Percentiles rank a stretch among this genome's conserved stretches.
phyloP scores from a whole-genome alignment of 2,888 invertebrate species.

The Ectemnius lituratus region DNA sequence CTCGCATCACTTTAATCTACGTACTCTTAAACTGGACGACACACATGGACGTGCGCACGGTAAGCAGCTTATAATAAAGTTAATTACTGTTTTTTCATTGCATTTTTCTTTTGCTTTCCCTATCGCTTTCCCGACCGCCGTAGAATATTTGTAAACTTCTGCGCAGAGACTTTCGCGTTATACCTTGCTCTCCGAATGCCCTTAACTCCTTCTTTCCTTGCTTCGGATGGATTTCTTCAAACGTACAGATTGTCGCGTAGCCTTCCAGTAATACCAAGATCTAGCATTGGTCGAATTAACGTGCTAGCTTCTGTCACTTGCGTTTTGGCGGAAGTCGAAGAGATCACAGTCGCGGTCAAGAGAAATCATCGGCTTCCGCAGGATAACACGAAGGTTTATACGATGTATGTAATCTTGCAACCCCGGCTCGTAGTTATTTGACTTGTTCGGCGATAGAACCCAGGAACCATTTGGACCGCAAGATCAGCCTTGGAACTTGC shows the following conservation, averaged over 20 bases:
- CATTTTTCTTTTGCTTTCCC: conserved; percentile 38
- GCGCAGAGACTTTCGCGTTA: conserved; percentile 9
- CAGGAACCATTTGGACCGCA: conserved; percentile 58
- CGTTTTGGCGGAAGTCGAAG: conserved; percentile 38
- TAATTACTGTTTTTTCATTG: conserved; percentile 46
- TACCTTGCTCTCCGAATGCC: conserved; percentile 45
- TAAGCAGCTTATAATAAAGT: conserved; percentile 65
- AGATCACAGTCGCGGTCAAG: conserved; percentile 30
- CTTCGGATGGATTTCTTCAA: conserved; percentile 39
- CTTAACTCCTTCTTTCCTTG: conserved; percentile 32
- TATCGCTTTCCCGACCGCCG: conserved; percentile 27
- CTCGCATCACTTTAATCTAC: conserved; percentile 55
- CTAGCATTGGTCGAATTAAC: conserved; percentile 42
- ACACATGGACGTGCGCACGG: conserved; percentile 70
- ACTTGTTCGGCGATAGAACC: conserved; percentile 55
- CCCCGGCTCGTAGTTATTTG: conserved; percentile 36
- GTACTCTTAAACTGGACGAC: conserved; percentile 66
- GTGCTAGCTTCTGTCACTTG: conserved; percentile 12
- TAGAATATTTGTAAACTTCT: conserved; percentile 35
- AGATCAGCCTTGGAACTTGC: conserved; percentile 62
- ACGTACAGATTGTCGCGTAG: conserved; percentile 60
- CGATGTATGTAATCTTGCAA: conserved; percentile 30
- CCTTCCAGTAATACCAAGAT: conserved; percentile 37
- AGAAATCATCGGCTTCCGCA: conserved; percentile 41
- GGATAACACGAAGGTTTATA: conserved; percentile 25